Base-by-base conservation (phyloP, 1,140 invertebrate genomes). In the Bombus balteatus region DNA sequence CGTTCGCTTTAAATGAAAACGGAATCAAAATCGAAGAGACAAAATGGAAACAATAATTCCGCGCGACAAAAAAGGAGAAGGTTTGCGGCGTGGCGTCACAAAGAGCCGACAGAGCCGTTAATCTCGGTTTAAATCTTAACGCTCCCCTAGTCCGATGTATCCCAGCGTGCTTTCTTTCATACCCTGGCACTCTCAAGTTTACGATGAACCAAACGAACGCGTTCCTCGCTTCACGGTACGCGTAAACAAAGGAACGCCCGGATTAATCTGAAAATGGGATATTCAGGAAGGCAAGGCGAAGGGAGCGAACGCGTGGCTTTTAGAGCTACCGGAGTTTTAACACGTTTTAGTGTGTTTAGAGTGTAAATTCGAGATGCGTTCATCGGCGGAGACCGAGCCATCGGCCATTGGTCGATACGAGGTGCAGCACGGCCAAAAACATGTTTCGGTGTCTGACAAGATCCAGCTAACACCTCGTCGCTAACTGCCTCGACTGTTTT, bases 401-500 rank as follows among this genome's bases (percentile, higher is more conserved):
- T 10, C 22, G 28, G 62, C 15, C 18, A 43, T 10, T 22, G 18
- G 25, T 2, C 68, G 80, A 78, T 73, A 65, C 79, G 59, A 72
- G 37, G 43, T 12, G 62, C 59, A 59, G 81, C 77, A 85, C n/a
- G 39, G 47, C 12, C 32, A 41, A 41, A n/a, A n/a, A 66, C 47
- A 28, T 15, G 37, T 13, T 76, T 83, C 77, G 66, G 37, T 39
- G 34, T 75, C 39, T 34, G 47, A 57, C 75, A 71, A 59, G 68
- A 34, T 32, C 62, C n/a, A 90, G 32, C 59, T 90, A 90, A 85
- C 90, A 91, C 87, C 89, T 90, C 76, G 73, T 80, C 79, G 90
- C 89, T 91, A 91, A 90, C 84, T 89, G 81, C 87, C 81, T 87
- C 84, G 84, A 86, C 73, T 76, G 70, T 91, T 91, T 88, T 89